Conservation (phyloP, 2,888 invertebrate genomes). For the Lithophane semibrunnea region DNA sequence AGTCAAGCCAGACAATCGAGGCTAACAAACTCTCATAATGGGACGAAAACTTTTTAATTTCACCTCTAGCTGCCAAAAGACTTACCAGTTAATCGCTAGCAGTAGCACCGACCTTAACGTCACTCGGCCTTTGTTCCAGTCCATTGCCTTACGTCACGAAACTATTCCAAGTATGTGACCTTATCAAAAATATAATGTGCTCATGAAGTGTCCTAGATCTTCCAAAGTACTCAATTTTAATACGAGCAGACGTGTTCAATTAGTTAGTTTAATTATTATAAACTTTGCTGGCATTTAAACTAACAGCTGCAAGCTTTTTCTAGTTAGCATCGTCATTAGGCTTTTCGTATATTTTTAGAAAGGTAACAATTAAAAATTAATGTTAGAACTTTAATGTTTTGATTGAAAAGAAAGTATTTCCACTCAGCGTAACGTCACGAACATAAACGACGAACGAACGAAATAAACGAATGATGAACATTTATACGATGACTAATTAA, state of each 20-base stretch:
- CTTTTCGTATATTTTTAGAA: not conserved
- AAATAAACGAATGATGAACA: no score
- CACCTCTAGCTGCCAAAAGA: conserved; percentile 21
- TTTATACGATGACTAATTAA: conserved; percentile 6
- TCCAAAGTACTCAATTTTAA: conserved; percentile 34
- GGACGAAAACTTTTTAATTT: not conserved
- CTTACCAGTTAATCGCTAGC: conserved; percentile 41
- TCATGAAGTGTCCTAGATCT: conserved; percentile 30
- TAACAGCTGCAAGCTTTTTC: not conserved
- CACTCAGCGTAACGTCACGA: not conserved
- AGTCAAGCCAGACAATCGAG: no score
- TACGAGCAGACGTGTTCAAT: conserved; percentile 36
- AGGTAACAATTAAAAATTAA: not conserved
- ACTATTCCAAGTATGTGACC: conserved; percentile 70
- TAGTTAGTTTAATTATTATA: conserved; percentile 25
- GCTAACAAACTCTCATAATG: not conserved
- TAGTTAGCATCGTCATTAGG: no score
- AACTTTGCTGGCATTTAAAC: not conserved
- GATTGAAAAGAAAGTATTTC: conserved; percentile 18
- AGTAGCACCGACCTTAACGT: conserved; percentile 58
- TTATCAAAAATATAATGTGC: conserved; percentile 57
- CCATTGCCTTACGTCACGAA: conserved; percentile 76
- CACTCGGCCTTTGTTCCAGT: conserved; percentile 69
- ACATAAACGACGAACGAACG: not conserved
- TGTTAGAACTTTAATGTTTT: not conserved